These are phyloP conservation scores for Rhipidura dahli DNA, from an alignment of 2,113 vertebrate species.

Conservation along the genomic window DNA sequence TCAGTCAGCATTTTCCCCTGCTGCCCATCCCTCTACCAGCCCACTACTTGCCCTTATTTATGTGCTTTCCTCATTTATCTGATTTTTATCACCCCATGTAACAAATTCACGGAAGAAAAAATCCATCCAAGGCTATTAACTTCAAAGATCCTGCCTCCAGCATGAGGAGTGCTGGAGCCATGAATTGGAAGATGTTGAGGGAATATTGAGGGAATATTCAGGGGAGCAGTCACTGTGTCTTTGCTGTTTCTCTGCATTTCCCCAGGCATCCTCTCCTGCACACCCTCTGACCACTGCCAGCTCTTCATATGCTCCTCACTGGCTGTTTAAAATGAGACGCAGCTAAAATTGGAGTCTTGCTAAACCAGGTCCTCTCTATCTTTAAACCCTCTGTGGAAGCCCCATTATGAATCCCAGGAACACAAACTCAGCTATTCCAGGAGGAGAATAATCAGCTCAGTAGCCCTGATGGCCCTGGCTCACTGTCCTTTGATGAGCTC, in stretches of 20 bases:
- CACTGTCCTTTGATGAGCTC: not conserved
- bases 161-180: not conserved
- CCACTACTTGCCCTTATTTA: not conserved
- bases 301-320: not conserved
- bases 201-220: not conserved
- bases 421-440: not conserved
- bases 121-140: slow-evolving; percentile 15
- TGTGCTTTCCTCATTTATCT: slow-evolving; percentile 16
- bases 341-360: not conserved
- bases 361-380: not conserved
- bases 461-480: not conserved
- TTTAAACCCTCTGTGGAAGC: not conserved
- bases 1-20: not conserved
- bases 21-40: not conserved
- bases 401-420: not conserved
- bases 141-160: slow-evolving; percentile 18
- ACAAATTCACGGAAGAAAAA: slow-evolving; percentile 33
- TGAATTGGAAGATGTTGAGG: not conserved
- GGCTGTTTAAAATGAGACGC: not conserved
- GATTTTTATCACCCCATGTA: slow-evolving; percentile 20
- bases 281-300: not conserved
- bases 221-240: not conserved
- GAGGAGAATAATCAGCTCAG: not conserved
- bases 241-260: not conserved
- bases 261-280: not conserved